Conservation (phyloP, 2,797 vertebrate species). For the Parauchenoglanis punctatus region DNA sequence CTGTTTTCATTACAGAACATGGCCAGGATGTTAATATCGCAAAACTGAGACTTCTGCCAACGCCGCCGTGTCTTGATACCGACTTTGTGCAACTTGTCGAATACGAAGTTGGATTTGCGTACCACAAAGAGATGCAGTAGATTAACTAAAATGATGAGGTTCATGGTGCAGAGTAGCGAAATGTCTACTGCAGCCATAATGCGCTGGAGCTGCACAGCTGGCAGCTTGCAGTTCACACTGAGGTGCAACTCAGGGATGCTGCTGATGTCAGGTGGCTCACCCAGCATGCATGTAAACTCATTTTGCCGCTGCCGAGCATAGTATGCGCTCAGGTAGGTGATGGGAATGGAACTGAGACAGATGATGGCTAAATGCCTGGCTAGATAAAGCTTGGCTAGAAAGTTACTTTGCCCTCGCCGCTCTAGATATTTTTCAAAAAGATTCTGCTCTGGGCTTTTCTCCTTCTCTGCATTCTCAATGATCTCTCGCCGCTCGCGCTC, state of each 20-base stretch:
- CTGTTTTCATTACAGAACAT: constrained; percentile 99
- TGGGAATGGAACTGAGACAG: constrained; percentile 94
- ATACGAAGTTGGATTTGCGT: constrained; percentile 98
- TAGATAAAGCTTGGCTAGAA: constrained; percentile 95
- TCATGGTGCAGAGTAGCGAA: constrained; percentile 90
- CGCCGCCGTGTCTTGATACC: constrained; percentile 95
- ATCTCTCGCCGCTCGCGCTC: constrained; percentile 94
- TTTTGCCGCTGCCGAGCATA: constrained; percentile 95
- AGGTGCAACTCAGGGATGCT: constrained; percentile 84
- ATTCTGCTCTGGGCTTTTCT: constrained; percentile 98
- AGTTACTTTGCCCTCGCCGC: constrained; percentile 94
- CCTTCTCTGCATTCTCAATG: constrained; percentile 98
- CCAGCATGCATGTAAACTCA: constrained; percentile 92
- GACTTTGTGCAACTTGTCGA: constrained; percentile 98
- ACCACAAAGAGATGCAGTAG: constrained; percentile 96
- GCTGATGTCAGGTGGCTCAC: constrained; percentile 87
- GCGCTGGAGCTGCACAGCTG: constrained; percentile 94
- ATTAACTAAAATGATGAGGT: constrained; percentile 94
- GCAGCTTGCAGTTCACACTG: constrained; percentile 93
- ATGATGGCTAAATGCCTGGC: constrained; percentile 93
- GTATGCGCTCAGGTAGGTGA: constrained; percentile 94
- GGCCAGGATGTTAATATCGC: constrained; percentile 98
- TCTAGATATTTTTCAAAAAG: constrained; percentile 98
- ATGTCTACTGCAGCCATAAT: constrained; percentile 96
- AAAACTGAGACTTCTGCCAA: constrained; percentile 99